Conservation (phyloP, 2,113 vertebrate species). For the Blennius ocellaris region DNA sequence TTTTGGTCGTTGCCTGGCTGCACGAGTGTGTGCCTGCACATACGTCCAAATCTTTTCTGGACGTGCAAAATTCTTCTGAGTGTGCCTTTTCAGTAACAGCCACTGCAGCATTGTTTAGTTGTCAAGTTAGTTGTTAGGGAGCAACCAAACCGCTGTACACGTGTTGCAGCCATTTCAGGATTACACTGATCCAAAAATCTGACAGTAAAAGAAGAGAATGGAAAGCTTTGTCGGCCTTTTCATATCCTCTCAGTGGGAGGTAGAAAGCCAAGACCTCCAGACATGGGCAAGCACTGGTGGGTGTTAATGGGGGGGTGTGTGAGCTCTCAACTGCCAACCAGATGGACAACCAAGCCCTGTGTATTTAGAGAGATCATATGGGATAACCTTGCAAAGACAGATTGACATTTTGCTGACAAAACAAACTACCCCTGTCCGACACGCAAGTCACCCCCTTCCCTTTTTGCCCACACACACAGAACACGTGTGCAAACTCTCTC, state of each 20-base stretch:
- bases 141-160: conserved; percentile 75
- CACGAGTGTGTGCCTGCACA: conserved; percentile 1
- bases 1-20: conserved; percentile 48
- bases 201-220: conserved; percentile 78
- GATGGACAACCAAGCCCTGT: conserved; percentile 76
- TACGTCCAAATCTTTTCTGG: conserved; percentile 53
- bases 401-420: conserved; percentile 82
- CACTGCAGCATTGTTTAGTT: conserved; percentile 69
- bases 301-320: conserved; percentile 54
- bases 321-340: conserved; percentile 71
- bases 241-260: conserved; percentile 79
- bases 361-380: conserved; percentile 79
- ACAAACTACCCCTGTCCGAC: conserved; percentile 69
- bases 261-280: conserved; percentile 75
- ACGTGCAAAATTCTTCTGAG: conserved; percentile 49
- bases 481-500: conserved; percentile 2
- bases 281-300: conserved; percentile 65
- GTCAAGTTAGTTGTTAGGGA: conserved; percentile 76
- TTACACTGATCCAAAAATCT: conserved; percentile 79
- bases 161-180: conserved; percentile 75
- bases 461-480: conserved; percentile 28
- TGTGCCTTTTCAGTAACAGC: conserved; percentile 47
- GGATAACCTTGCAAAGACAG: conserved; percentile 79
- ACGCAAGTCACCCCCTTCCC: conserved; percentile 47
- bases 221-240: conserved; percentile 76